Evolutionary conservation across 2,113 vertebrate genomes (phyloP).

Genomic region (Forbesichthys papilliferus): DNA sequence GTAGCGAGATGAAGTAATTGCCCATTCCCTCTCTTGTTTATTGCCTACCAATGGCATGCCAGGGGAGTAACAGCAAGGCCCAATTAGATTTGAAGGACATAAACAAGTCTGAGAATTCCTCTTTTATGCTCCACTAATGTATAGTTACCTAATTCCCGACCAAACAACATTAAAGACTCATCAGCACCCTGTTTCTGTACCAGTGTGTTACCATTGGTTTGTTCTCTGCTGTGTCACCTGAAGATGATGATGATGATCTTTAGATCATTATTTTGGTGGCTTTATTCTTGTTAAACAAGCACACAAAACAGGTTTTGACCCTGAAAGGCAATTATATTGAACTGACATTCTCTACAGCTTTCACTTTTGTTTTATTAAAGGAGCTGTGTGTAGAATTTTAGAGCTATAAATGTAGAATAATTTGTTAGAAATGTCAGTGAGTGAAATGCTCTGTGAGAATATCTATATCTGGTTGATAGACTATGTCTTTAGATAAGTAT

Average conservation of each 20-base stretch:
- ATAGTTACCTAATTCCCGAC: constrained; percentile 26
- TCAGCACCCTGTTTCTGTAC: constrained; percentile 3
- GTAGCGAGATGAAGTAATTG: constrained; percentile 72
- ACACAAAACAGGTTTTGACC: constrained; percentile 27
- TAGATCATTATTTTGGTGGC: constrained; percentile 44
- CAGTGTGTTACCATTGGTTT: constrained; percentile 34
- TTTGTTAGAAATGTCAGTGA: no score
- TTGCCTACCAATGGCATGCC: constrained; percentile 67
- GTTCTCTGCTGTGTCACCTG: constrained; percentile 19
- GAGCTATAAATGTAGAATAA: no score
- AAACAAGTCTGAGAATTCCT: constrained; percentile 52
- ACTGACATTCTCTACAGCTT: no score
- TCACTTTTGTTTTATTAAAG: no score
- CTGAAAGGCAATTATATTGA: neutral
- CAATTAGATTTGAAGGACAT: constrained; percentile 75
- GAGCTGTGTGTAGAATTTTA: no score
- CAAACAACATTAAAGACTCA: constrained; percentile 41
- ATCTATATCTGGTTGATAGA: no score
- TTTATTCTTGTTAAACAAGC: constrained; percentile 64
- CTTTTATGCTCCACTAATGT: constrained; percentile 46
- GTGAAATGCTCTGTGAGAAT: no score
- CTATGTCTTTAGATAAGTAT: no score
- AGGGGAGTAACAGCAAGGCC: constrained; percentile 63
- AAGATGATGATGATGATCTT: constrained; percentile 10
- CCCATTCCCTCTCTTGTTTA: constrained; percentile 67